Percentiles rank a stretch among this genome's conserved stretches.
Evolutionary conservation across 2,888 invertebrate species (phyloP).

Genomic region (Euplexia lucipara): DNA sequence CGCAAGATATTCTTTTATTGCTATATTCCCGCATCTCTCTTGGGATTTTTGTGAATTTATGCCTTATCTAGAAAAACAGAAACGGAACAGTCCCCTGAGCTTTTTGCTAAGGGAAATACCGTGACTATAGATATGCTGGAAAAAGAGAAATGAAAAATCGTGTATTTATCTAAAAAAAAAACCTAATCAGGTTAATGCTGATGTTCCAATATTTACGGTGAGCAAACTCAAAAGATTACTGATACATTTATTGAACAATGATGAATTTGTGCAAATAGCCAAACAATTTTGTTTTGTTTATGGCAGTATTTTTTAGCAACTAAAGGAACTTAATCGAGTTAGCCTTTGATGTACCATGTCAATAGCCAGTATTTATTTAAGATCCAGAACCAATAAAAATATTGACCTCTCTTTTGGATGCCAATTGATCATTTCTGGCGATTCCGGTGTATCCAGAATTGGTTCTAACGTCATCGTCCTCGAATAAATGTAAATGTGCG

Average conservation of each 20-base stretch:
- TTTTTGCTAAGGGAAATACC: slow-evolving; percentile 29
- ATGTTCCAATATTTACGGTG: slow-evolving; percentile 1
- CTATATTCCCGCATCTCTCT: slow-evolving; percentile 23
- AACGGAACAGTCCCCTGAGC: slow-evolving; percentile 29
- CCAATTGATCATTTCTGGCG: slow-evolving; percentile 39
- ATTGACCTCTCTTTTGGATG: slow-evolving; percentile 5
- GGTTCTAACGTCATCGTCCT: neutral
- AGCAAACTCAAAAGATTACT: neutral
- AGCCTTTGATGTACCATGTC: neutral
- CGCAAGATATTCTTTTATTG: slow-evolving; percentile 41
- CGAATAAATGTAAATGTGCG: too few species aligned
- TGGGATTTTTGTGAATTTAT: slow-evolving; percentile 40
- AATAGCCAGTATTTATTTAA: slow-evolving; percentile 18
- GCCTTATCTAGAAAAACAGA: slow-evolving; percentile 41
- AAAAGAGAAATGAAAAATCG: slow-evolving; percentile 24
- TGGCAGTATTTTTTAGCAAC: neutral
- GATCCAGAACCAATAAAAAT: slow-evolving; percentile 17
- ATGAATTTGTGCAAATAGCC: neutral
- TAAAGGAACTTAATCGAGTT: neutral
- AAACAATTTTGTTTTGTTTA: neutral
- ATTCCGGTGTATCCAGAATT: slow-evolving; percentile 18
- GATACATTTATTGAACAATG: neutral
- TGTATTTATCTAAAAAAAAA: slow-evolving; percentile 15
- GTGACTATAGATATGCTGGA: slow-evolving; percentile 46
- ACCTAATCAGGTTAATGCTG: slow-evolving; percentile 10